Evolutionary conservation across 2,888 invertebrate genomes (phyloP).

Genomic region (Ormyrus pomaceus): DNA sequence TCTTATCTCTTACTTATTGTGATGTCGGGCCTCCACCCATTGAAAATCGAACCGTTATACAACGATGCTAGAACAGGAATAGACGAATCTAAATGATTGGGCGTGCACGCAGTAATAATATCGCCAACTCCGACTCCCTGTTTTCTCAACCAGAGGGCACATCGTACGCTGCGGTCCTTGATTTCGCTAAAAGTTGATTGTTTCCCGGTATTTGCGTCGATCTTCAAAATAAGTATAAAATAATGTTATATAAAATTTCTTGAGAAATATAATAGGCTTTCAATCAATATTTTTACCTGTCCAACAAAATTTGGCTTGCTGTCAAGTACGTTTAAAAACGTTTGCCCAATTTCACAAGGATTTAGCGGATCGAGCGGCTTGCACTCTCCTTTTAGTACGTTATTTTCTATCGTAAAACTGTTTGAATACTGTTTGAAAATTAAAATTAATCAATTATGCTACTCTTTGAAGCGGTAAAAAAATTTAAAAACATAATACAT

Average conservation of each 20-base stretch:
- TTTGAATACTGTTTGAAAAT: not conserved
- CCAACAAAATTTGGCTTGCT: slow-evolving; percentile 1
- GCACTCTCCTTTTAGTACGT: not conserved
- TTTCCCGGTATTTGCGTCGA: slow-evolving; percentile 60
- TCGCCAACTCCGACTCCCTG: slow-evolving; percentile 62
- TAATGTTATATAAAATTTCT: not conserved
- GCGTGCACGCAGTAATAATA: slow-evolving; percentile 62
- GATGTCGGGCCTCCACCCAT: slow-evolving; percentile 63
- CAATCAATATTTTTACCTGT: not conserved
- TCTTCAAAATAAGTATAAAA: slow-evolving; percentile 52
- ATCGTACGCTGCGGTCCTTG: slow-evolving; percentile 62
- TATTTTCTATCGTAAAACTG: not conserved
- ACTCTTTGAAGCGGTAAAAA: too few relatives aligned
- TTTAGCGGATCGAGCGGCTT: not conserved
- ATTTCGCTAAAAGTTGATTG: slow-evolving; percentile 61
- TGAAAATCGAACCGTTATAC: slow-evolving; percentile 63
- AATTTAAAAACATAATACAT: too few relatives aligned
- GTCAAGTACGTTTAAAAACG: not conserved
- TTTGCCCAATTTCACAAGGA: not conserved
- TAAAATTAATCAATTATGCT: not conserved
- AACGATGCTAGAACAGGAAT: slow-evolving; percentile 63
- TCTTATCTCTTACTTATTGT: slow-evolving; percentile 58
- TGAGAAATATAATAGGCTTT: too few relatives aligned
- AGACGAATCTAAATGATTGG: slow-evolving; percentile 63
- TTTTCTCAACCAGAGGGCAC: slow-evolving; percentile 66